Percentiles rank a stretch among this genome's conserved stretches.
phyloP scores from a whole-genome alignment of 2,113 vertebrate species.

The Pyrgilauda ruficollis region DNA sequence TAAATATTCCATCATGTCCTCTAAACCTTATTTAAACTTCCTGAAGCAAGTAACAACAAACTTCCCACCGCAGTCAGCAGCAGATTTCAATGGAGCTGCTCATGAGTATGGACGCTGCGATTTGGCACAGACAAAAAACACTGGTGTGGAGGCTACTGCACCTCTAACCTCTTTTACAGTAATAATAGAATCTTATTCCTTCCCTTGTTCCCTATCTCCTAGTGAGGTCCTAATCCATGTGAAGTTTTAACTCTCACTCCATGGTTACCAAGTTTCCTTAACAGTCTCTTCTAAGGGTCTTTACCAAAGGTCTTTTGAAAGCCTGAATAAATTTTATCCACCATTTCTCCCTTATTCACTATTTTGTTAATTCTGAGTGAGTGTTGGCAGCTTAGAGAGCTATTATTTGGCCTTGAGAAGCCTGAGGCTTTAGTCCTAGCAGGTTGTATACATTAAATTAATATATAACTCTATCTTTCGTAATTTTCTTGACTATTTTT shows the following conservation, averaged over 20 bases:
- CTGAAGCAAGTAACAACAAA: background rate
- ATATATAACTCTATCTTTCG: background rate
- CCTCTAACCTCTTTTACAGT: background rate
- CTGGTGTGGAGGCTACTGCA: background rate
- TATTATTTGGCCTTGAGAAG: background rate
- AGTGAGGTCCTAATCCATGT: slow-evolving; percentile 2
- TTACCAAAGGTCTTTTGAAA: slow-evolving; percentile 57
- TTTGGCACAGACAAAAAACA: background rate
- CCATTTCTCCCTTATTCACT: slow-evolving; percentile 24
- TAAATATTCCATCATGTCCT: background rate
- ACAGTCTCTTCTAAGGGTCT: background rate
- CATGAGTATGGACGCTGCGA: background rate
- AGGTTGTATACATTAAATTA: background rate
- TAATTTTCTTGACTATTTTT: slow-evolving; percentile 5
- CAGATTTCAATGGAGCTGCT: slow-evolving; percentile 24
- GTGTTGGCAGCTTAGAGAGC: background rate
- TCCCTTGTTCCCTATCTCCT: slow-evolving; percentile 1
- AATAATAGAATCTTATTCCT: slow-evolving; percentile 3
- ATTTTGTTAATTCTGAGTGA: slow-evolving; percentile 33
- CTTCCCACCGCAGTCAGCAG: background rate
- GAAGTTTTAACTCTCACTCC: slow-evolving; percentile 39
- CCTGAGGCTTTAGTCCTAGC: background rate
- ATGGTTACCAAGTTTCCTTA: slow-evolving; percentile 41
- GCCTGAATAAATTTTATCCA: slow-evolving; percentile 51
- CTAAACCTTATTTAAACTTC: slow-evolving; percentile 2